Evolutionary conservation across 2,113 vertebrate genomes (phyloP), one percentile per base, ranked within the genome.

Genomic region (Anguilla japonica): DNA sequence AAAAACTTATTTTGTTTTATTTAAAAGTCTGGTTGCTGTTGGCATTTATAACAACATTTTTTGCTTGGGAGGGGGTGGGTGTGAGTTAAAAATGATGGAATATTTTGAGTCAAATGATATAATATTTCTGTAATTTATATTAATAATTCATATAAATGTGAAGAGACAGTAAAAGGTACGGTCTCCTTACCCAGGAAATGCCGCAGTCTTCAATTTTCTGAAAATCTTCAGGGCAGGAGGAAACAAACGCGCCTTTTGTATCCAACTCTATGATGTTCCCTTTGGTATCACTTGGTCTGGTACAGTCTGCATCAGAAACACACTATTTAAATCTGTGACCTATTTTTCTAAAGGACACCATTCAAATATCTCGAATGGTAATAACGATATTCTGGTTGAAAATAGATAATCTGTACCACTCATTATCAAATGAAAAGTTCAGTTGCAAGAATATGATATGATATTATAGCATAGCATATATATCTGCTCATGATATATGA

Each of bases 241-340:
- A 67, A 11, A 75, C 60, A 63, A 63, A 20, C 5, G 2, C 0
- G 5, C 26, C 18, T 26, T 67, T 26, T 67, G 60, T 67, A 26
- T 67, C 18, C 18, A 67, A 26, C 18, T 22, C 83, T 96, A 88
- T 90, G 80, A 88, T 79, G 91, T 94, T 96, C 91, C 93, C 82
- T 91, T 89, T 40, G 84, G 87, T 92, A 93, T 95, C 93, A 63
- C 85, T 80, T 95, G 91, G 89, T 90, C 88, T 88, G 87, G 89
- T 89, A 87, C 81, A 43, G 41, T 34, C 85, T 81, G 26, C 90
- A 88, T 89, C 87, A 82, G 85, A 88, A 63, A 56, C 78, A 87
- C 82, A 86, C 86, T 85, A 90, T 83, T 89, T 83, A 75, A 50
- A 60, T 53, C 82, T n/a, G 39, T 84, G 88, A 87, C 86, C 50